phyloP scores from a whole-genome alignment of 2,888 invertebrate species.

The Abrostola tripartita region DNA sequence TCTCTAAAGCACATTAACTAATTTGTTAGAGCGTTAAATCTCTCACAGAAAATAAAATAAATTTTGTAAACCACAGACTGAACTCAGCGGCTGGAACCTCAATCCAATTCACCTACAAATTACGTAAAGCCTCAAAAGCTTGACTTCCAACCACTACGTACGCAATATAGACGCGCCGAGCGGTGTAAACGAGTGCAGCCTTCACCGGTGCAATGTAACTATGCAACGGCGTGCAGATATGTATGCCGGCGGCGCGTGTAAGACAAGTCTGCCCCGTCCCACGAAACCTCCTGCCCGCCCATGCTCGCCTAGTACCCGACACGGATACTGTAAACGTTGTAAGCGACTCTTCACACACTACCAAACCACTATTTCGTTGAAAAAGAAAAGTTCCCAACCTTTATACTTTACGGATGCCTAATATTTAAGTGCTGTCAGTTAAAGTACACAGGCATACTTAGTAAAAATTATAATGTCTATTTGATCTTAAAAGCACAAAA shows the following conservation, averaged over 20 bases:
- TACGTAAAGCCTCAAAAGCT: conserved; percentile 82
- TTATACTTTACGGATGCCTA: no score
- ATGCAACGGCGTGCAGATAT: conserved; percentile 63
- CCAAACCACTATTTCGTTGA: conserved; percentile 5
- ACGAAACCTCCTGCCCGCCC: conserved; percentile 53
- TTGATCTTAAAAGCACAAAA: conserved; percentile 35
- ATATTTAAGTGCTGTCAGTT: not conserved
- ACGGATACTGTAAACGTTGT: conserved; percentile 65
- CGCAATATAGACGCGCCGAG: conserved; percentile 61
- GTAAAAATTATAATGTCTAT: conserved; percentile 10
- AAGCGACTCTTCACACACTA: conserved; percentile 39
- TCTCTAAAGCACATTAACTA: not conserved
- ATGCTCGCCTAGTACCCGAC: conserved; percentile 76
- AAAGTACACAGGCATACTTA: not conserved
- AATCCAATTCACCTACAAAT: conserved; percentile 82
- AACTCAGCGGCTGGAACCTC: conserved; percentile 66
- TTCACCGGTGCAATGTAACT: conserved; percentile 81
- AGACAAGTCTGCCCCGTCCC: conserved; percentile 70
- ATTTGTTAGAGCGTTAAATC: conserved; percentile 19
- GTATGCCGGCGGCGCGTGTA: conserved; percentile 72
- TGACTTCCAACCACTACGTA: conserved; percentile 68
- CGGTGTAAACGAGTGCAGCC: conserved; percentile 80
- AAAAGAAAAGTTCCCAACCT: not conserved
- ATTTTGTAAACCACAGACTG: conserved; percentile 66
- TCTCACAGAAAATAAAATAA: conserved; percentile 55